Conservation (phyloP, 2,888 invertebrate species). For the Girardia tigrina region DNA sequence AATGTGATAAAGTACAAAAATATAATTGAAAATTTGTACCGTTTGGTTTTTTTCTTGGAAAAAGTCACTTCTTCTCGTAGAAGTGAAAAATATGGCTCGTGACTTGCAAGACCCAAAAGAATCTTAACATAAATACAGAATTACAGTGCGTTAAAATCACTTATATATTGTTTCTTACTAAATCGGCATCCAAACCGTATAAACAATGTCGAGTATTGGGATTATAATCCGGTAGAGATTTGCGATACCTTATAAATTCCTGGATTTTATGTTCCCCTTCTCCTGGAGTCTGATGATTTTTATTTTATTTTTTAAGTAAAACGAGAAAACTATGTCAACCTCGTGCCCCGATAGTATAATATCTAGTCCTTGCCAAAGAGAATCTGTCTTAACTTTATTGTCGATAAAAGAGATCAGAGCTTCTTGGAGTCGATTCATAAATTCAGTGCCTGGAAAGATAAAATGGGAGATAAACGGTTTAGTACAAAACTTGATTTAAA, state of each 20-base stretch:
- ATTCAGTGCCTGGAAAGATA: constrained; percentile 58
- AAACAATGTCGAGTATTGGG: constrained; percentile 83
- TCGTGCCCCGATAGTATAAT: constrained; percentile 81
- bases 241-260: constrained; percentile 78
- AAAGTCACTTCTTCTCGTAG: constrained; percentile 71
- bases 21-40: not conserved
- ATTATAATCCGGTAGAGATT: constrained; percentile 69
- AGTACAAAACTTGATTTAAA: no score
- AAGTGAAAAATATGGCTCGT: constrained; percentile 84
- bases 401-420: constrained; percentile 73
- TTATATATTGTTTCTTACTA: constrained; percentile 52
- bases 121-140: constrained; percentile 54
- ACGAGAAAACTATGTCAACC: no score
- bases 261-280: constrained; percentile 97
- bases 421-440: constrained; percentile 75
- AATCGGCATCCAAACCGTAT: constrained; percentile 89
- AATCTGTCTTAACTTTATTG: constrained; percentile 64
- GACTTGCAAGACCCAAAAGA: constrained; percentile 83
- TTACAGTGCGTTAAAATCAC: not conserved
- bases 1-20: not conserved
- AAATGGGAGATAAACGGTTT: no score
- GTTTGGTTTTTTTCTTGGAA: constrained; percentile 32
- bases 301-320: no score
- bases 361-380: constrained; percentile 70
- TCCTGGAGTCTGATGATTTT: constrained; percentile 71